A percentile compares a stretch with the other conserved stretches of the same genome.
Evolutionary conservation across 2,888 invertebrate genomes (phyloP).

Genomic region (Dynastes grantii): DNA sequence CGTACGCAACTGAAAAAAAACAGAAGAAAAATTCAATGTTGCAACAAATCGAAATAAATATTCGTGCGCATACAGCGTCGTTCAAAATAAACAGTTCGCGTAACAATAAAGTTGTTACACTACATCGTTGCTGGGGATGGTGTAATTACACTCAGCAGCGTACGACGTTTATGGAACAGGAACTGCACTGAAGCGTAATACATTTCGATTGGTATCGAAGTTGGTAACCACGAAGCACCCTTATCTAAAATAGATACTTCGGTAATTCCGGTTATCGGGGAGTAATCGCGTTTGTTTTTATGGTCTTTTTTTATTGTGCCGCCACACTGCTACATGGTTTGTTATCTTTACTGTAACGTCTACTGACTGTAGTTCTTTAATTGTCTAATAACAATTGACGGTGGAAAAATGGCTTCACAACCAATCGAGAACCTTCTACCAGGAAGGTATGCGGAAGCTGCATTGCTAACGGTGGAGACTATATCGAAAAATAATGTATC

Average conservation of each 20-base stretch:
- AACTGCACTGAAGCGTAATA: constrained; percentile 15
- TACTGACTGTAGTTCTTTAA: constrained; percentile 9
- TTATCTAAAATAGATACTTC: constrained; percentile 41
- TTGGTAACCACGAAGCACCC: constrained; percentile 21
- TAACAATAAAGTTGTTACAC: no score
- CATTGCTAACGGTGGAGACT: no score
- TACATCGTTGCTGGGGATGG: neutral
- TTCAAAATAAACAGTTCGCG: no score
- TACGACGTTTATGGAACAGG: constrained; percentile 20
- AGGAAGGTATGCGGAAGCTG: no score
- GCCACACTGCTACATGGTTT: neutral
- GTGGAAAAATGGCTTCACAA: no score
- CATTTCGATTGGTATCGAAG: constrained; percentile 21
- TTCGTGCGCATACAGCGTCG: no score
- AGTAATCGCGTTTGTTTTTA: constrained; percentile 4
- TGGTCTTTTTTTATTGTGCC: constrained; percentile 1
- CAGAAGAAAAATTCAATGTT: no score
- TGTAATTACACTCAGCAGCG: constrained; percentile 20
- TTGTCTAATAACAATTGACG: neutral
- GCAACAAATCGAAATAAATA: no score
- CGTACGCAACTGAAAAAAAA: no score
- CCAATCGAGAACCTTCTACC: no score
- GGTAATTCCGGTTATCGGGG: constrained; percentile 27
- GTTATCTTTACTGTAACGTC: neutral
- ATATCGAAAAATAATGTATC: no score